phyloP scores from a whole-genome alignment of 2,113 vertebrate species.

The Silurus asotus region DNA sequence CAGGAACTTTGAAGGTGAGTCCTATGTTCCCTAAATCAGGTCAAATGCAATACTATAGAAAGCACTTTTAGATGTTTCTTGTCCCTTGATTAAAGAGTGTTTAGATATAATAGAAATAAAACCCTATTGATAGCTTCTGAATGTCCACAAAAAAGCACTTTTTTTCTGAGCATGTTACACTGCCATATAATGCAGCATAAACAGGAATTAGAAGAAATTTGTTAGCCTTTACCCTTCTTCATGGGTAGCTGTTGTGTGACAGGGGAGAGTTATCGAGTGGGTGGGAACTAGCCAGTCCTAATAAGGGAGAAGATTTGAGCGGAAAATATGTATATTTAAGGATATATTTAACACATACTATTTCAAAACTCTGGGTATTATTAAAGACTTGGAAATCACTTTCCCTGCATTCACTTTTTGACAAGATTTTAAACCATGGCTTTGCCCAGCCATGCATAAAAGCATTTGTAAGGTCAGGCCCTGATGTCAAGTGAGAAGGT shows the following conservation, averaged over 20 bases:
- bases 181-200: not conserved
- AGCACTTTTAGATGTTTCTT: not conserved
- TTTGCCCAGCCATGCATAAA: not conserved
- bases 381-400: not conserved
- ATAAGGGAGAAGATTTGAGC: not conserved
- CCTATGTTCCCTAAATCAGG: not conserved
- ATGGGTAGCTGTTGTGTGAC: not conserved
- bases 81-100: not conserved
- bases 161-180: not conserved
- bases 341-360: not conserved
- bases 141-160: not conserved
- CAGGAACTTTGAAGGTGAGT: conserved; percentile 83
- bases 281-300: not conserved
- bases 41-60: not conserved
- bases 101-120: not conserved
- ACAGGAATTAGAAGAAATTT: not conserved
- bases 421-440: not conserved
- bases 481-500: not conserved
- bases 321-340: not conserved
- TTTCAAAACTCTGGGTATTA: not conserved
- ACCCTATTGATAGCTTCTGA: not conserved
- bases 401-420: not conserved
- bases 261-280: not conserved
- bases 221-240: not conserved
- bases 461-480: not conserved